Percentiles rank a stretch among this genome's conserved stretches.
Conservation (phyloP, 2,113 vertebrate genomes). For the Plecturocebus donacophilus region DNA sequence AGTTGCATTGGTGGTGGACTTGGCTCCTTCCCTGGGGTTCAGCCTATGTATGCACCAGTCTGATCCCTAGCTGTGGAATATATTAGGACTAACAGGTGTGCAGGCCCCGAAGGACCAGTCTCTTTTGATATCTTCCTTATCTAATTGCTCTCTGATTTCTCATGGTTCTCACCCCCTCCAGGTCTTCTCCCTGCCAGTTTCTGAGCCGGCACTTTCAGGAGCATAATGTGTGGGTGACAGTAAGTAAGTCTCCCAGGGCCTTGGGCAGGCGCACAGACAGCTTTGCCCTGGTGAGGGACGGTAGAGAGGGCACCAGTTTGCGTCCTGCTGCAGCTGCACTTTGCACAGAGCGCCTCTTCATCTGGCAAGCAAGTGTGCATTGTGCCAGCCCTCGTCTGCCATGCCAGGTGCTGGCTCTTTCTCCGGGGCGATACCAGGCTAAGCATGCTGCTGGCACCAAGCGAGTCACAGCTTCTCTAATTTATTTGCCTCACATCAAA, state of each 20-base stretch:
- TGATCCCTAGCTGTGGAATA: not conserved
- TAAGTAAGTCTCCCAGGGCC: not conserved
- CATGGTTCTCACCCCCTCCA: not conserved
- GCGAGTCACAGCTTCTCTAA: not conserved
- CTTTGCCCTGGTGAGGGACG: accelerated
- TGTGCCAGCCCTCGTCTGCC: not conserved
- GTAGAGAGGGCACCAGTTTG: not conserved
- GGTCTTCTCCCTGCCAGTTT: not conserved
- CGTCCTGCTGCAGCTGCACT: not conserved
- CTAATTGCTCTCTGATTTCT: not conserved
- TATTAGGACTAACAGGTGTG: not conserved
- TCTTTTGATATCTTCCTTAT: accelerated
- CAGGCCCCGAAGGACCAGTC: accelerated
- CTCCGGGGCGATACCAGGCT: accelerated
- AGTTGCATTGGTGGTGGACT: not conserved
- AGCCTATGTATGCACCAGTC: not conserved
- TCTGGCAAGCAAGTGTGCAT: not conserved
- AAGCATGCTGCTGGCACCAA: not conserved
- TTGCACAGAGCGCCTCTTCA: not conserved
- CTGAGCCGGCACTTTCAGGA: not conserved
- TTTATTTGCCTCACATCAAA: conserved; percentile 45
- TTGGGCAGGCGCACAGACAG: not conserved
- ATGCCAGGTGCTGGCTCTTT: conserved; percentile 40
- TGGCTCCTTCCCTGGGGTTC: not conserved
- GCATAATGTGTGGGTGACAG: not conserved